Base-by-base conservation (phyloP, 2,797 vertebrate genomes). In the Malacoraja senta region DNA sequence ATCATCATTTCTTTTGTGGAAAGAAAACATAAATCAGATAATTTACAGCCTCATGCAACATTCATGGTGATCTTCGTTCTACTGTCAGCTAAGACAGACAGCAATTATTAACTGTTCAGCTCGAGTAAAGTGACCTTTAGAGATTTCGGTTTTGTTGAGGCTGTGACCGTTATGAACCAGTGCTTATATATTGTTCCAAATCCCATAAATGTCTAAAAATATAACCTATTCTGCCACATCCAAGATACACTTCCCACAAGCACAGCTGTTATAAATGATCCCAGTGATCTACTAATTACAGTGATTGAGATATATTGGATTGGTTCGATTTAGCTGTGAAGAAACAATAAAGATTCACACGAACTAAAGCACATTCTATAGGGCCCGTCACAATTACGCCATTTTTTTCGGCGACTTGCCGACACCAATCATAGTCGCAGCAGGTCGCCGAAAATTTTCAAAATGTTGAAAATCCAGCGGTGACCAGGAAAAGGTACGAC, bases 61-160 rank as follows among this genome's bases (percentile, higher is more conserved):
- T 92, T 92, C 90, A n/a, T 24, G 76, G 71, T 92, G 90, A 92
- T 92, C 90, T 92, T 44, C n/a, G n/a, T n/a, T n/a, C 90, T 63
- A 74, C 90, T 76, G 68, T 92, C 90, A 92, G 72, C 65, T 53
- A 71, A 76, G 90, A 92, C 68, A 74, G 90, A 74, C 90, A 92
- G 90, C 76, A 92, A 92, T 92, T 76, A 92, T 92, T 92, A 92
- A 92, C 44, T 72, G 90, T 92, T 92, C 90, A 76, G 68, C 71
- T 92, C 76, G 90, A 92, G 90, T 92, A 76, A 92, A 92, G 90
- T 92, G 90, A 92, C 90, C 90, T 92, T 92, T 92, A 53, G 90
- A 92, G 90, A 92, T 74, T 92, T 76, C 90, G 53, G 71, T 38
- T 58, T 92, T 92, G 90, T 35, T 92, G 90, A 92, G 90, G 68